Conservation (phyloP, 2,888 invertebrate species). For the Geotrupes spiniger region DNA sequence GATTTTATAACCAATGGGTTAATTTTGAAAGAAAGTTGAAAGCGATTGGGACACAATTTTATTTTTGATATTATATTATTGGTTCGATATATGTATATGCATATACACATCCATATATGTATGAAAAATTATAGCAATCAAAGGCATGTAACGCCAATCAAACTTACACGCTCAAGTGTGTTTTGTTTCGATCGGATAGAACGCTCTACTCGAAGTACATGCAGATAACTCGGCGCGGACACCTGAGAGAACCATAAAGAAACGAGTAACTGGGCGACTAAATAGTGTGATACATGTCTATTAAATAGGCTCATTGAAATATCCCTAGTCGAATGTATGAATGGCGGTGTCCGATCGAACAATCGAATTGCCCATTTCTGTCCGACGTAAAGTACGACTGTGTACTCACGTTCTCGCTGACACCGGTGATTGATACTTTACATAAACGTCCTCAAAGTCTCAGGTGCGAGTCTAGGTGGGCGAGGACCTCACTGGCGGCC, state of each 20-base stretch:
- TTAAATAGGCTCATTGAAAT: slow-evolving; percentile 11
- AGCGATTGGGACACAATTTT: no score
- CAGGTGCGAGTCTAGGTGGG: slow-evolving; percentile 30
- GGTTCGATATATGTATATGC: no score
- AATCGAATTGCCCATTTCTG: slow-evolving; percentile 19
- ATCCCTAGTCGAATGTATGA: slow-evolving; percentile 12
- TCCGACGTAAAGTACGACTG: slow-evolving; percentile 20
- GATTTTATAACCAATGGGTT: no score
- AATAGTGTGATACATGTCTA: slow-evolving; percentile 3
- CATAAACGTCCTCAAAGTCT: slow-evolving; percentile 30
- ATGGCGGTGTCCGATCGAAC: slow-evolving; percentile 14
- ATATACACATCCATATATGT: no score
- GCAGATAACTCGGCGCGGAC: no score
- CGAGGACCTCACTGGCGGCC: slow-evolving; percentile 31
- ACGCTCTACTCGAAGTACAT: no score
- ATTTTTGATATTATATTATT: no score
- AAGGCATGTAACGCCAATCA: no score
- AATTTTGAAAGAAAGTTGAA: no score
- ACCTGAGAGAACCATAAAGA: neutral
- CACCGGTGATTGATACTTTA: slow-evolving; percentile 29
- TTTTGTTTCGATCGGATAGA: no score
- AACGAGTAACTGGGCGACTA: slow-evolving; percentile 1
- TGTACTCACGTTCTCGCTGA: slow-evolving; percentile 26
- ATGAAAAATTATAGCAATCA: no score
- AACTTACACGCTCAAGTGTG: no score